Base-by-base conservation (phyloP, 2,888 invertebrate species). In the Entomobrya proxima region DNA sequence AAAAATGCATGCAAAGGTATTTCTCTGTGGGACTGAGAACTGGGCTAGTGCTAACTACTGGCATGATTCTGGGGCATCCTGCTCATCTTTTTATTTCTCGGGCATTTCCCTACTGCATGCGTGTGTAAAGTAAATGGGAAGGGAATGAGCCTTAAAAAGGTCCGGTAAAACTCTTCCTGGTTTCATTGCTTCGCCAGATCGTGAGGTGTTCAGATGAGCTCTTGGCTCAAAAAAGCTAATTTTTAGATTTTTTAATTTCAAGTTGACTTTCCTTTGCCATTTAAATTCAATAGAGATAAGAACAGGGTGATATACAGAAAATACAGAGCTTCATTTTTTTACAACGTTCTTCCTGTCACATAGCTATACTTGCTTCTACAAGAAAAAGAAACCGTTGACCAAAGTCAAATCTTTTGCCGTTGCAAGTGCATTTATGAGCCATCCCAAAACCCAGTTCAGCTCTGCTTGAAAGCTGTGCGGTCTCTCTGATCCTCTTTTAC, bases 91-190 rank as follows among this genome's bases (percentile, higher is more conserved):
- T 47, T 11, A 50, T 7, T 58, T 58, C 5, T 58, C 27, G n/a
- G n/a, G n/a, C n/a, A n/a, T n/a, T n/a, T n/a, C n/a, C n/a, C n/a
- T n/a, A n/a, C n/a, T n/a, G n/a, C n/a, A n/a, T n/a, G n/a, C n/a
- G n/a, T n/a, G n/a, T n/a, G n/a, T n/a, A n/a, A n/a, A n/a, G n/a
- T n/a, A n/a, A n/a, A n/a, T n/a, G n/a, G n/a, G n/a, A n/a, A n/a
- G n/a, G n/a, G 15, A 30, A 35, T 55, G 32, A 64, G 27, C 80
- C 80, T 80, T 80, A 80, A 80, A 80, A 80, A 80, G 80, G 80
- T 40, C 72, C 55, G 3, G 55, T 32, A 27, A n/a, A 58, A 37
- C 52, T 69, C 80, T 80, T 80, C 80, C 69, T 69, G 40, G 55
- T 58, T 72, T 80, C 80, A 79, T 79, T 79, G 69, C 52, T 21